phyloP scores from a whole-genome alignment of 2,888 invertebrate species.

The Dasysyrphus tricinctus region DNA sequence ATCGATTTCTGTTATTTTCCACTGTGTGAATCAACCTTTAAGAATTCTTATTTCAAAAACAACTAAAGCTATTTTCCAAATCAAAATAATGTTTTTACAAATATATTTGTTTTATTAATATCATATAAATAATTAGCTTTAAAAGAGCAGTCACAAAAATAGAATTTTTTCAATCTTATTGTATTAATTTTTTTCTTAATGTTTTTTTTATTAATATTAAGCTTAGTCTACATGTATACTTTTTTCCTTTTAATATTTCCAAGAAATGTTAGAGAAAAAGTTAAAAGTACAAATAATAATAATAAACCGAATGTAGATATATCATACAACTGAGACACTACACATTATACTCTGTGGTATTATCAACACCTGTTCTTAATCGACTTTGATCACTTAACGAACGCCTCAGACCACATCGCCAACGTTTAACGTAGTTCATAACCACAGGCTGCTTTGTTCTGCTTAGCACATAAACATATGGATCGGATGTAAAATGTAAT shows the following conservation, averaged over 20 bases:
- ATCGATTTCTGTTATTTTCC: too few species aligned
- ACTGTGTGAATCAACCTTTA: too few species aligned
- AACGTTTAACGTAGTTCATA: conserved; percentile 80
- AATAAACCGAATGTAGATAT: conserved; percentile 47
- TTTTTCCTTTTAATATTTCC: conserved; percentile 51
- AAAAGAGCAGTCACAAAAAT: conserved; percentile 69
- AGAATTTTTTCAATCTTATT: conserved; percentile 53
- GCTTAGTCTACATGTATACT: conserved; percentile 10
- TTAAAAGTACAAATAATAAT: conserved; percentile 3
- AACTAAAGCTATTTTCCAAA: too few species aligned
- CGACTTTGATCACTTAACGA: conserved; percentile 82
- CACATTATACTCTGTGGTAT: conserved; percentile 81
- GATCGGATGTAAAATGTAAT: conserved; percentile 92
- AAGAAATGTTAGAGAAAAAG: conserved; percentile 21
- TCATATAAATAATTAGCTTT: conserved; percentile 58
- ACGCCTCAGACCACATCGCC: conserved; percentile 81
- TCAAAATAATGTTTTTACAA: not conserved
- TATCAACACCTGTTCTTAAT: conserved; percentile 81
- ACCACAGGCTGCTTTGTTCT: conserved; percentile 84
- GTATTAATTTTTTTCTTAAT: conserved; percentile 27
- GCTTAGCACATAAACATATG: conserved; percentile 92
- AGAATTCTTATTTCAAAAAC: too few species aligned
- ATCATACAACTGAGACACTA: conserved; percentile 38
- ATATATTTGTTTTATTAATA: conserved; percentile 50
- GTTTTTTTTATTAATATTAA: conserved; percentile 2